phyloP scores from a whole-genome alignment of 2,113 vertebrate genomes.

The Halcyon malimbica region DNA sequence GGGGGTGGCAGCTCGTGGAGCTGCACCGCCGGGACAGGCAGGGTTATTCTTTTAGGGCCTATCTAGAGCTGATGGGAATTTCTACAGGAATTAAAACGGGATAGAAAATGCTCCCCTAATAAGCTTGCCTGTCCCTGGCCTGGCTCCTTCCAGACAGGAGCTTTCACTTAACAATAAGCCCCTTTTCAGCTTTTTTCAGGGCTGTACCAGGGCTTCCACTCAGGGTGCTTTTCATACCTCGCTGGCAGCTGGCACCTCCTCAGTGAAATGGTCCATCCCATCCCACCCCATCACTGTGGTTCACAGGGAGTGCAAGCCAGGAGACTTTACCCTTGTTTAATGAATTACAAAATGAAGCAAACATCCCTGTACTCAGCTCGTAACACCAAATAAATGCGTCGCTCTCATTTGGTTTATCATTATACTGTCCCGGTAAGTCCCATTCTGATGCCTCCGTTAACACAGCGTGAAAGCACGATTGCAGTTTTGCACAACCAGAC shows the following conservation, averaged over 20 bases:
- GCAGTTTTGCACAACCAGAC: not conserved
- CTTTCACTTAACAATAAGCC: not conserved
- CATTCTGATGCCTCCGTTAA: not conserved
- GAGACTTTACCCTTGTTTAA: not conserved
- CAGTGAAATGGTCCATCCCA: fast-evolving
- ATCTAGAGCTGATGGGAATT: fast-evolving
- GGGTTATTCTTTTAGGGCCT: not conserved
- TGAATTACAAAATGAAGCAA: not conserved
- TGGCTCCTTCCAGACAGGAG: not conserved
- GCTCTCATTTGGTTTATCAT: not conserved
- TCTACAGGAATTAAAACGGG: not conserved
- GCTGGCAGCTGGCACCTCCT: not conserved
- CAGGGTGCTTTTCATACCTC: no score
- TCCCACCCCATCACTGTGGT: not conserved
- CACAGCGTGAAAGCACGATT: fast-evolving
- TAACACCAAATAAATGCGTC: not conserved
- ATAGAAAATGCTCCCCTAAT: not conserved
- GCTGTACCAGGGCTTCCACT: not conserved
- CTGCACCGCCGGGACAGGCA: not conserved
- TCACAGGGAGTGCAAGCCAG: not conserved
- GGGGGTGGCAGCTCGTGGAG: not conserved
- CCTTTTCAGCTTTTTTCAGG: not conserved
- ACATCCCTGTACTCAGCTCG: not conserved
- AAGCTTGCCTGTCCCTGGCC: not conserved
- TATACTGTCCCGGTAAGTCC: not conserved